Conservation (phyloP, 2,113 vertebrate genomes). For the Misgurnus anguillicaudatus region DNA sequence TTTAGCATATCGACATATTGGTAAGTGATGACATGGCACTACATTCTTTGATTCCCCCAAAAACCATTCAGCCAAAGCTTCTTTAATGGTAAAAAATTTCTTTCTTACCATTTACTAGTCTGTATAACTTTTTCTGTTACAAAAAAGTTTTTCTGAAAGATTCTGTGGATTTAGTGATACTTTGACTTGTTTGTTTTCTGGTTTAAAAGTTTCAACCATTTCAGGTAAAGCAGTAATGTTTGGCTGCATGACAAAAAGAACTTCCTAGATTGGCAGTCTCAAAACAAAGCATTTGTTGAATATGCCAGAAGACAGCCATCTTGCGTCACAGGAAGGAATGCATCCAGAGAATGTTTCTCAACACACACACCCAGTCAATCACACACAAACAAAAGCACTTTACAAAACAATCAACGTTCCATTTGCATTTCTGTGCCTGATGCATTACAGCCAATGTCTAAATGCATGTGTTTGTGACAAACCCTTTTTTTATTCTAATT, state of each 20-base stretch:
- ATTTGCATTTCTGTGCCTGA: conserved; percentile 19
- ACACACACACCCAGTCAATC: conserved; percentile 14
- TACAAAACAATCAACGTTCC: neutral
- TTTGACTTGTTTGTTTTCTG: neutral
- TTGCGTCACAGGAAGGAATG: neutral
- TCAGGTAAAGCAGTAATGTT: neutral
- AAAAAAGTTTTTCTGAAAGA: no score
- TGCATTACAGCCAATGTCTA: neutral
- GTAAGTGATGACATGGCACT: no score
- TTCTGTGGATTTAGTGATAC: neutral
- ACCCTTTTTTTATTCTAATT: conserved; percentile 17
- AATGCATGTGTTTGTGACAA: neutral
- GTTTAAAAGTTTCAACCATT: neutral
- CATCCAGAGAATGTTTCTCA: conserved; percentile 1
- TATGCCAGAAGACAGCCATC: neutral
- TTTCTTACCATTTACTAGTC: no score
- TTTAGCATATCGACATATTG: no score
- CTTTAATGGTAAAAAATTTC: no score
- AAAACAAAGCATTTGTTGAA: neutral
- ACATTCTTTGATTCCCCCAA: no score
- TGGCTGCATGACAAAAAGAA: neutral
- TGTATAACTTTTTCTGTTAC: no score
- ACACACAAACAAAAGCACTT: conserved; percentile 7
- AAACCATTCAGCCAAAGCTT: no score
- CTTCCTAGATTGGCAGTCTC: neutral